These are phyloP conservation scores for Parascotia fuliginaria DNA, from an alignment of 2,888 invertebrate genomes.

Conservation along the genomic window DNA sequence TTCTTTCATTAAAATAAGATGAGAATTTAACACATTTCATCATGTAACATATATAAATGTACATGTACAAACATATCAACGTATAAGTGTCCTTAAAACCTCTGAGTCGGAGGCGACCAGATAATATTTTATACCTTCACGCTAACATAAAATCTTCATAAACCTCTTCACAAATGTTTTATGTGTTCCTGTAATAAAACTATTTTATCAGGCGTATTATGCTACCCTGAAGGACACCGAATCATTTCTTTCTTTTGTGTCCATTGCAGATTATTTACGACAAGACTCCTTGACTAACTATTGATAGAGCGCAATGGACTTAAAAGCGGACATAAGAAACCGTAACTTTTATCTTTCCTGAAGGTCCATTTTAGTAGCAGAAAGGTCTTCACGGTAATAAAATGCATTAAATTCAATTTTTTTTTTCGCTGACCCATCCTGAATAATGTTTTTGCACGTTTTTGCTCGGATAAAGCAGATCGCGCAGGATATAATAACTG, in stretches of 20 bases:
- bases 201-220: conserved; percentile 37
- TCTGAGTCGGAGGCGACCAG: conserved; percentile 38
- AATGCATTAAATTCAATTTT: conserved; percentile 45
- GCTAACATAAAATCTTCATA: conserved; percentile 46
- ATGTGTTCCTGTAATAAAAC: conserved; percentile 45
- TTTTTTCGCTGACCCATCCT: conserved; percentile 34
- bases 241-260: conserved; percentile 18
- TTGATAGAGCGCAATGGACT: conserved; percentile 37
- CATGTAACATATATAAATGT: too few relatives aligned
- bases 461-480: conserved; percentile 29
- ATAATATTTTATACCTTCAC: conserved; percentile 47
- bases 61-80: too few relatives aligned
- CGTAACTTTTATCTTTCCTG: conserved; percentile 34
- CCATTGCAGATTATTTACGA: conserved; percentile 30
- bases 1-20: too few relatives aligned
- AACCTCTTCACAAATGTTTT: conserved; percentile 49
- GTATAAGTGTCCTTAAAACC: conserved; percentile 41
- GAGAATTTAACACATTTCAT: too few relatives aligned
- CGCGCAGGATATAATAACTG: background rate
- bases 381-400: conserved; percentile 39
- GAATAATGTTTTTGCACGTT: conserved; percentile 34
- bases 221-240: conserved; percentile 5
- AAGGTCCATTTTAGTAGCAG: conserved; percentile 33
- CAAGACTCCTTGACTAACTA: conserved; percentile 25
- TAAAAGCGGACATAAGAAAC: conserved; percentile 31